Base-by-base conservation (phyloP, 2,888 invertebrate genomes). In the Lomographa bimaculata region DNA sequence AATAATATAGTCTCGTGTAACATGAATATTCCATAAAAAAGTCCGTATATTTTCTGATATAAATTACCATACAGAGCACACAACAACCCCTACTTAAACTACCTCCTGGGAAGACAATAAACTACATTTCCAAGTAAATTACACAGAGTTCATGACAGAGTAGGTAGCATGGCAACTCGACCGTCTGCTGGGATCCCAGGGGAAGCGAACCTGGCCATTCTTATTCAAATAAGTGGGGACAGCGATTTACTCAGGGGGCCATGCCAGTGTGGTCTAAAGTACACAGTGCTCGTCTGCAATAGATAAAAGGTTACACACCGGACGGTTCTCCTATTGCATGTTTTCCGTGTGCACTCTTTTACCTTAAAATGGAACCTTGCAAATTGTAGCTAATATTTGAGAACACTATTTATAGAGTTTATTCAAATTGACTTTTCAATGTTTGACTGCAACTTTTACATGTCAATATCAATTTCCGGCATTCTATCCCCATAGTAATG, bases 181-280 rank as follows among this genome's bases (percentile, higher is more conserved):
- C 63, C 57, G 69, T 64, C 65, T 65, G 65, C 40, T 50, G 7
- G 32, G 24, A 46, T 64, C 71, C 60, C 65, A 34, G 43, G 71
- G 67, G 66, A 63, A 57, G 56, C 52, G 58, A 60, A 66, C 66
- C 71, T 67, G 68, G 63, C 78, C 64, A 82, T 84, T 85, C 81
- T 85, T 82, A 86, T 86, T 86, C 82, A 85, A 86, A 85, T 85
- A 79, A 74, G 78, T 68, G 71, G 69, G 69, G 74, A 60, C 74
- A 66, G 64, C 67, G 80, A 79, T 79, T 79, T 72, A 68, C 79
- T 64, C 71, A 32, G 73, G 70, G 77, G 72, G 50, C 54, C 58
- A 60, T 57, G 73, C 62, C 61, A 59, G 60, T 61, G 59, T 56
- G 34, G 45, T 46, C 46, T 44, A 53, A 51, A 52, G 44, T 49